Percentiles rank a stretch among this genome's conserved stretches.
These are phyloP conservation scores for Hippocampus zosterae DNA, from an alignment of 2,113 vertebrate species.

Conservation along the genomic window DNA sequence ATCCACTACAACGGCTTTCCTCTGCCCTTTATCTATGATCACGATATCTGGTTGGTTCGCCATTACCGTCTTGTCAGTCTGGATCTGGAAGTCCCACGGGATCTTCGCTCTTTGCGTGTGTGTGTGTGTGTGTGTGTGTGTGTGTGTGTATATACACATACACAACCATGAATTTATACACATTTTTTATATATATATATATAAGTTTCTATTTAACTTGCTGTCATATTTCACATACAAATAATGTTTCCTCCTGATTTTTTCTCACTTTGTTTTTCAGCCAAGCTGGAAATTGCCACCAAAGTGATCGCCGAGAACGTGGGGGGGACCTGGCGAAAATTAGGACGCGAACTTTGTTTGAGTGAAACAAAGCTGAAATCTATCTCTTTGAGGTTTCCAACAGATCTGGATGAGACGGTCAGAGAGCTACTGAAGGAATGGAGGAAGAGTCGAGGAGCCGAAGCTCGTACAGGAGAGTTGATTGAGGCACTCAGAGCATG, in stretches of 20 bases:
- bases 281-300: neutral
- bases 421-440: constrained; percentile 7
- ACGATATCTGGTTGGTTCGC: no score
- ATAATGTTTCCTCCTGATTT: neutral
- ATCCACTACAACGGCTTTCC: no score
- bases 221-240: neutral
- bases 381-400: neutral
- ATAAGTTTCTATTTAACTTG: neutral
- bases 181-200: no score
- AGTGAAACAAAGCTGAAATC: neutral
- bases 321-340: neutral
- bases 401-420: neutral
- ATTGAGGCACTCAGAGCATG: neutral
- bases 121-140: no score
- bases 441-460: neutral
- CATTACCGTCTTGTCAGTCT: no score
- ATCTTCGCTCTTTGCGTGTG: no score
- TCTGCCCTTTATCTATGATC: no score
- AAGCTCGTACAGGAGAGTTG: neutral
- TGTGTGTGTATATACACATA: no score
- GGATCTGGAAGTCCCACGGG: no score
- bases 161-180: no score
- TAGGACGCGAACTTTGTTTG: neutral
- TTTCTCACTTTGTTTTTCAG: neutral
- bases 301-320: neutral